Percentiles rank a stretch among this genome's conserved stretches.
These are phyloP conservation scores for Chymomyza amoena DNA, from an alignment of 2,888 invertebrate genomes.

Conservation along the genomic window DNA sequence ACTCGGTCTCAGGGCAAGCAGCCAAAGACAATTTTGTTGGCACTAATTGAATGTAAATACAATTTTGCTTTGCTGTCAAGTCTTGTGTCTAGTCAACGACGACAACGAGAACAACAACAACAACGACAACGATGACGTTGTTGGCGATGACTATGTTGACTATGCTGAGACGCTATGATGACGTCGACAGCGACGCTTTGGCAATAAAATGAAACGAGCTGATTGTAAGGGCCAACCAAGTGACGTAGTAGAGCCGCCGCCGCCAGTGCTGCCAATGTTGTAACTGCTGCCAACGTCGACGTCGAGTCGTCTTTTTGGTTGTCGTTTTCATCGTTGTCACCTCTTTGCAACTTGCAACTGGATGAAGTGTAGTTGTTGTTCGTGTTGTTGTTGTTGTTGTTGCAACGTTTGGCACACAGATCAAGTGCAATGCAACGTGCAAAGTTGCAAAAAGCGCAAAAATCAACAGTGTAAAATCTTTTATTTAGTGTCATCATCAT, in stretches of 20 bases:
- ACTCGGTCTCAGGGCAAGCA: conserved; percentile 55
- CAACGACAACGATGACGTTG: conserved; percentile 22
- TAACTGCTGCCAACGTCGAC: neutral
- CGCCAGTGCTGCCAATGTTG: neutral
- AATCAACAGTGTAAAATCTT: conserved; percentile 73
- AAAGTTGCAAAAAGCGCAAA: conserved; percentile 71
- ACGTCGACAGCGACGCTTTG: conserved; percentile 39
- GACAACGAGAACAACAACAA: conserved; percentile 15
- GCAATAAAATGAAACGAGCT: conserved; percentile 71
- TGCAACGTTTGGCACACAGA: conserved; percentile 73
- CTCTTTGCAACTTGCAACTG: conserved; percentile 8
- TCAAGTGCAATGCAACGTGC: conserved; percentile 73
- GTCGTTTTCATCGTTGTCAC: conserved; percentile 16
- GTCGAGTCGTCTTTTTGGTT: conserved; percentile 17
- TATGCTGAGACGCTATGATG: conserved; percentile 37
- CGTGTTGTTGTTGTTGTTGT: conserved; percentile 48
- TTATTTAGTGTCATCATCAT: conserved; percentile 72
- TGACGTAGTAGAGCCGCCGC: conserved; percentile 27
- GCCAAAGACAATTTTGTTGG: conserved; percentile 73
- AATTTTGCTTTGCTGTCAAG: conserved; percentile 74
- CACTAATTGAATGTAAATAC: conserved; percentile 73
- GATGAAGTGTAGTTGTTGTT: neutral
- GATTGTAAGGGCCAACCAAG: conserved; percentile 69
- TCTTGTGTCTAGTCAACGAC: conserved; percentile 65
- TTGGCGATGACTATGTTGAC: conserved; percentile 25